Conservation (phyloP, 92 coral and sea anemone species). For the Actinernus sp. region DNA sequence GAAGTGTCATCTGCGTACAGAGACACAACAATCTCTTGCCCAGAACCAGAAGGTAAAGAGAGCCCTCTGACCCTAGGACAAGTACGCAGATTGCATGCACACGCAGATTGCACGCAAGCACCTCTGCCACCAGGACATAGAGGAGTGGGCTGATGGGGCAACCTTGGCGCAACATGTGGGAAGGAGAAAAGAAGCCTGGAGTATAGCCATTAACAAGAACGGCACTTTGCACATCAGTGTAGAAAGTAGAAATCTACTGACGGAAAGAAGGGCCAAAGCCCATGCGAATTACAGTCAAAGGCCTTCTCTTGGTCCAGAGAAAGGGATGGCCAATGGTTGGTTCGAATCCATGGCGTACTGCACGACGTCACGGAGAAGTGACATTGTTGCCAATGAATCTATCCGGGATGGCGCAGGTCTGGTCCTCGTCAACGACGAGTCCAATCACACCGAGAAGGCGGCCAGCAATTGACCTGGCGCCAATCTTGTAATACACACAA, state of each 20-base stretch:
- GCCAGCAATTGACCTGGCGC: conserved; percentile 21
- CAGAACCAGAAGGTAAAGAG: not conserved
- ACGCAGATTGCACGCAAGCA: conserved; percentile 19
- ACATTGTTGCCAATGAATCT: conserved; percentile 20
- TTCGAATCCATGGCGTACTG: conserved; percentile 5
- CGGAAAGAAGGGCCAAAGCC: conserved; percentile 35
- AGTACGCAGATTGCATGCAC: no score
- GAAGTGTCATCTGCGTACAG: conserved; percentile 61
- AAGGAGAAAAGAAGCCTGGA: conserved; percentile 16
- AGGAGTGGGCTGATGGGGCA: conserved; percentile 32
- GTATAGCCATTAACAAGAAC: conserved; percentile 28
- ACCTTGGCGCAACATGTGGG: conserved; percentile 39
- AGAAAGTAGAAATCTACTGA: conserved; percentile 4
- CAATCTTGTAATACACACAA: conserved; percentile 35
- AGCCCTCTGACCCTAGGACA: conserved; percentile 1
- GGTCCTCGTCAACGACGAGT: conserved; percentile 18
- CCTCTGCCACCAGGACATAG: conserved; percentile 33
- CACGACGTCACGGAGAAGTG: conserved; percentile 27
- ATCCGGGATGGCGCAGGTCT: conserved; percentile 32
- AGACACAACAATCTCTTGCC: conserved; percentile 19
- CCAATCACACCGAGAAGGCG: conserved; percentile 34
- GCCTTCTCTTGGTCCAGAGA: conserved; percentile 49
- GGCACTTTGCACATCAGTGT: conserved; percentile 1
- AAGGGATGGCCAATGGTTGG: conserved; percentile 5
- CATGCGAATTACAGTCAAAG: conserved; percentile 27